Base-by-base conservation (phyloP, 1,140 invertebrate species). In the Cotesia vestalis region DNA sequence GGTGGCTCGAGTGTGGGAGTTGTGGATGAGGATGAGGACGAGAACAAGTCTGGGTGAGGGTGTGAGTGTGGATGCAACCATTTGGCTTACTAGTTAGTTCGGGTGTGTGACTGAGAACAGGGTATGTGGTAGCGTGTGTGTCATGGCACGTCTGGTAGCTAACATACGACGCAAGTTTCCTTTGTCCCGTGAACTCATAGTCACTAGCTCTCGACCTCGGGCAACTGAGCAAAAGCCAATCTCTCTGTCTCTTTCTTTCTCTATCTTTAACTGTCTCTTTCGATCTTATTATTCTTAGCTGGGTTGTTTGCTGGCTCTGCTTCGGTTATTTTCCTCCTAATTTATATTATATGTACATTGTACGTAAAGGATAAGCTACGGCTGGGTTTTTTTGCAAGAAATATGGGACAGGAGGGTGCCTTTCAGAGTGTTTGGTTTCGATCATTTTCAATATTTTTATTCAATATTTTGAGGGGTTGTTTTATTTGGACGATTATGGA, bases 101-200 rank as follows among this genome's bases (percentile, higher is more conserved):
- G 51, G 51, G 40, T 66, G 40, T 46, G 40, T 46, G 40, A 46
- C 40, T 46, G 40, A 46, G 40, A 46, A 27, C 27, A 27, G 27
- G 27, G 40, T 40, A 4, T 46, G 53, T 72, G 53, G 69, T 57
- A 64, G 74, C 74, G 73, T 75, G 72, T 78, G 74, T 78, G 79
- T 78, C 78, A 78, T 63, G 78, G 68, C 74, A 75, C 77, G 78
- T 77, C 78, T 79, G 78, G 72, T 71, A 69, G 68, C 73, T 80
- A 80, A 81, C 79, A 76, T 81, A 81, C 80, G 80, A 79, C 62
- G 75, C 72, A 81, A 81, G 78, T 81, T 81, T 80, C 79, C 80
- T 80, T 81, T 81, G 80, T 81, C 74, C 79, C 69, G 72, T 68
- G 75, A 78, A 77, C 74, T 77, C 74, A 72, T 73, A 74, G 74